Percentiles rank a stretch among this genome's conserved stretches.
These are phyloP conservation scores for Lacerta viridis DNA, from an alignment of 2,797 vertebrate species.

Conservation along the genomic window DNA sequence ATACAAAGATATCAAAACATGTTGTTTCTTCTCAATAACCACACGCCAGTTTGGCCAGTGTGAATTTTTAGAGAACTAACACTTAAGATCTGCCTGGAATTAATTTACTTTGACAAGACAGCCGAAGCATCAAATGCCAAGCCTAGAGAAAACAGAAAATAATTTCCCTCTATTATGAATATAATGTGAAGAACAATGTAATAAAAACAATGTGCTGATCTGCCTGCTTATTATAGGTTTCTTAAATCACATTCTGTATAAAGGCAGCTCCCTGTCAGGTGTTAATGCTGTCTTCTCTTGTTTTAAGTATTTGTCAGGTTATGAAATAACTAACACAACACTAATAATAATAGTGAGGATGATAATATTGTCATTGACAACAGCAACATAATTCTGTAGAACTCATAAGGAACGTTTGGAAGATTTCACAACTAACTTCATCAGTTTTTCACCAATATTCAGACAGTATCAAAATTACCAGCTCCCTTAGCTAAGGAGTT, in stretches of 20 bases:
- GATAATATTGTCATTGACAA: too few relatives aligned
- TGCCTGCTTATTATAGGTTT: background rate
- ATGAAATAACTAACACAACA: background rate
- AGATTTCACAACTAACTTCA: background rate
- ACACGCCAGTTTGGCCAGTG: conserved; percentile 34
- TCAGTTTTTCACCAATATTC: conserved; percentile 19
- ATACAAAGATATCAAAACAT: background rate
- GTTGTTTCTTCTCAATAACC: background rate
- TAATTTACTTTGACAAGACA: background rate
- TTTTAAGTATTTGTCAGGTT: background rate
- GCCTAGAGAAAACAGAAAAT: conserved; percentile 10
- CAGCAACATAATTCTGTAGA: background rate
- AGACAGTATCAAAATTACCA: background rate
- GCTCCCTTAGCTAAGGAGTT: background rate
- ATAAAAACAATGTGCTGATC: background rate
- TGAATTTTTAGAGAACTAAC: background rate
- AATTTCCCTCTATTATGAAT: conserved; percentile 13
- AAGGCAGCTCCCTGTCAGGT: background rate
- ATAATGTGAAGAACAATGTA: background rate
- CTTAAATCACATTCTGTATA: conserved; percentile 7
- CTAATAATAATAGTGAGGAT: too few relatives aligned
- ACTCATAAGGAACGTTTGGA: background rate
- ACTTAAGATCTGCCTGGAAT: conserved; percentile 22
- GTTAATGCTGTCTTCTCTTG: background rate
- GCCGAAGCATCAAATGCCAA: background rate